Percentiles rank a stretch among this genome's conserved stretches.
These are phyloP conservation scores for Cyanoderma ruficeps DNA, from an alignment of 2,113 vertebrate species.

Conservation along the genomic window DNA sequence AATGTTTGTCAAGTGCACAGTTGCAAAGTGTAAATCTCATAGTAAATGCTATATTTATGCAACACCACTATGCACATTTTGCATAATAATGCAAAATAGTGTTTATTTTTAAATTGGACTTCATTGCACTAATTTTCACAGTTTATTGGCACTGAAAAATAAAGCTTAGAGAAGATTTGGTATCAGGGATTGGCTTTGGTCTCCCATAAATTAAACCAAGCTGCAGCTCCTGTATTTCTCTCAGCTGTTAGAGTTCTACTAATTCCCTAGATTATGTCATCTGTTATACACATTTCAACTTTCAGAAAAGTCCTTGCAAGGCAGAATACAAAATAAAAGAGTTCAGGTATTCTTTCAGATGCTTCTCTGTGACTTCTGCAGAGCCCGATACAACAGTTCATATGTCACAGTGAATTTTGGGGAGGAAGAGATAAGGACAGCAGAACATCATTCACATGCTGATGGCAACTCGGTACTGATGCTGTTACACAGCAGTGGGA, in stretches of 20 bases:
- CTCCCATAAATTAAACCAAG: background rate
- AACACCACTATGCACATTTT: background rate
- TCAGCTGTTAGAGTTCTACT: background rate
- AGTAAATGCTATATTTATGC: background rate
- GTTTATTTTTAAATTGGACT: conserved; percentile 16
- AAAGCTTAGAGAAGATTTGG: background rate
- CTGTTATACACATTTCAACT: background rate
- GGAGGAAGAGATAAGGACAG: background rate
- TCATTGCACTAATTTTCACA: background rate
- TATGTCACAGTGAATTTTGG: background rate
- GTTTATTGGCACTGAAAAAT: conserved; percentile 1
- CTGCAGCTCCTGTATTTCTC: background rate
- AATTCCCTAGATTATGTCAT: background rate
- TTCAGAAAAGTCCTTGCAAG: background rate
- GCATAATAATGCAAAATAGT: background rate
- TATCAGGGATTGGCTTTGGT: background rate
- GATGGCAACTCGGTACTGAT: background rate
- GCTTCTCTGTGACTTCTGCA: background rate
- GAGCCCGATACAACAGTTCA: background rate
- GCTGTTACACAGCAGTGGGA: background rate
- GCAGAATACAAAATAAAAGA: background rate
- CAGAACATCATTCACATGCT: background rate
- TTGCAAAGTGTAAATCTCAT: background rate
- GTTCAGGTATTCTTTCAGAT: background rate
- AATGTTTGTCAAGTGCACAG: background rate